These are phyloP conservation scores for Cassiopea andromeda DNA, from an alignment of 30 jellyfish, hydroid and myxozoan genomes.

Conservation along the genomic window DNA sequence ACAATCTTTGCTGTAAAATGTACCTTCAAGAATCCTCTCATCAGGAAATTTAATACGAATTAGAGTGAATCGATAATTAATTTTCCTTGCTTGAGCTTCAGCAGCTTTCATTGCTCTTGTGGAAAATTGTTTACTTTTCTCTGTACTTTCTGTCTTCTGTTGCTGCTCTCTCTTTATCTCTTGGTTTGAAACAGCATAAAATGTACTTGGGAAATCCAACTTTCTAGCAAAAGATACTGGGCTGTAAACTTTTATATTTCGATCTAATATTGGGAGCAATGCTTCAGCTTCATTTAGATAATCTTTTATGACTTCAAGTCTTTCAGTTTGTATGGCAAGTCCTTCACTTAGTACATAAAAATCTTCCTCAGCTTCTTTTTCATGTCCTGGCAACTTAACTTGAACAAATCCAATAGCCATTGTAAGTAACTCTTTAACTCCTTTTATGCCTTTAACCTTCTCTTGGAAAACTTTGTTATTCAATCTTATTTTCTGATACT, in stretches of 20 bases:
- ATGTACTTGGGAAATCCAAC: slow-evolving; percentile 75
- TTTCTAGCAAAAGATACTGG: slow-evolving; percentile 59
- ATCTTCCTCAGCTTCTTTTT: slow-evolving; percentile 57
- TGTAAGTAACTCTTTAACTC: slow-evolving; percentile 75
- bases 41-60: slow-evolving; percentile 91
- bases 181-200: slow-evolving; percentile 53
- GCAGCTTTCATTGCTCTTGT: slow-evolving; percentile 90
- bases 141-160: slow-evolving; percentile 43
- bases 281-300: slow-evolving; percentile 92
- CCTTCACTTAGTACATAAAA: slow-evolving; percentile 77
- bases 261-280: slow-evolving; percentile 62
- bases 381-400: slow-evolving; percentile 48
- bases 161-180: slow-evolving; percentile 80
- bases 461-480: slow-evolving; percentile 80
- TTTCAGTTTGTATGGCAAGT: slow-evolving; percentile 77
- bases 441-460: slow-evolving; percentile 72
- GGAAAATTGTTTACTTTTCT: slow-evolving; percentile 58
- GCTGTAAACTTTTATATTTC: slow-evolving; percentile 68
- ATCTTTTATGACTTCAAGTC: slow-evolving; percentile 48
- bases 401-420: slow-evolving; percentile 91
- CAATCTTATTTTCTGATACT: slow-evolving; percentile 75
- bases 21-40: slow-evolving; percentile 86
- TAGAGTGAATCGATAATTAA: slow-evolving; percentile 61
- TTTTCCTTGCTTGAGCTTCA: slow-evolving; percentile 17
- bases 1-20: slow-evolving; percentile 71